phyloP scores from a whole-genome alignment of 2,888 invertebrate species.

The Gryllus longicercus region DNA sequence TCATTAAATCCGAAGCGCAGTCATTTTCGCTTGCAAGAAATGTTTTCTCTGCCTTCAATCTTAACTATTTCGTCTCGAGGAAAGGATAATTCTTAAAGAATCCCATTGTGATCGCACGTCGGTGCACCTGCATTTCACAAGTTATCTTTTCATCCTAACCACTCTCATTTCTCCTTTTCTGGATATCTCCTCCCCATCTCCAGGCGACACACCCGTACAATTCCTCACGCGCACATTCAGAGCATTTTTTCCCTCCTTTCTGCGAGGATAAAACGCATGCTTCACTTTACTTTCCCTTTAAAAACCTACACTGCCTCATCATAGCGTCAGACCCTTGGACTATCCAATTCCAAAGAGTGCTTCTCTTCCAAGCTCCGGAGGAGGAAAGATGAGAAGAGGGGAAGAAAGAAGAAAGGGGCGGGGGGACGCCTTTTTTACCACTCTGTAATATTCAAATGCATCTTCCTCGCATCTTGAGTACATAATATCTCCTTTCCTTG shows the following conservation, averaged over 20 bases:
- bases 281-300: slow-evolving; percentile 1
- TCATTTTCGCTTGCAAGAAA: no score
- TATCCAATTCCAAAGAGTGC: slow-evolving; percentile 17
- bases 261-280: background rate
- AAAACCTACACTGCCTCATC: slow-evolving; percentile 7
- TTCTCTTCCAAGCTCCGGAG: background rate
- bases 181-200: no score
- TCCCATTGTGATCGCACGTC: background rate
- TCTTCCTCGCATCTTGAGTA: slow-evolving; percentile 26
- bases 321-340: background rate
- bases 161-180: background rate
- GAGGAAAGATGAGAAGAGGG: slow-evolving; percentile 20
- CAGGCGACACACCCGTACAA: no score
- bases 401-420: slow-evolving; percentile 20
- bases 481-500: slow-evolving; percentile 44
- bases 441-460: slow-evolving; percentile 37
- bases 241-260: no score
- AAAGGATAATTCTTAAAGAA: background rate
- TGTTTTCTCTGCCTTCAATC: no score
- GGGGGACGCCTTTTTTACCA: slow-evolving; percentile 29
- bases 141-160: background rate
- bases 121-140: background rate
- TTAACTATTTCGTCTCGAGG: no score
- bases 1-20: no score
- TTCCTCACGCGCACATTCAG: no score